Evolutionary conservation across 2,113 vertebrate genomes (phyloP).

Genomic region (Gasterosteus aculeatus): DNA sequence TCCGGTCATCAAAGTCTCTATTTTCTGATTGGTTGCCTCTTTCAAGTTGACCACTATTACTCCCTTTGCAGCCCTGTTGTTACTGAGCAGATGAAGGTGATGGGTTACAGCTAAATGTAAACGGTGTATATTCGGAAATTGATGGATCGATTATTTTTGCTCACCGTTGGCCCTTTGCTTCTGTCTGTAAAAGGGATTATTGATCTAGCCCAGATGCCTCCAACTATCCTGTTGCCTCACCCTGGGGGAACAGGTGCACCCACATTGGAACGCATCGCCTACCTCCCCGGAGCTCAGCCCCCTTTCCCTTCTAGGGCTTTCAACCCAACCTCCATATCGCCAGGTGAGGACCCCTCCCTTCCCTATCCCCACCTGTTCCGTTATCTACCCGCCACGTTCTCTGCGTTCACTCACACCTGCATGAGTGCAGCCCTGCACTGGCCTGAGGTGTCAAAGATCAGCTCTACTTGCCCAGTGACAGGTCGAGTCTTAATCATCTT

Average conservation of each 20-base stretch:
- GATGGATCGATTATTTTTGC: conserved; percentile 78
- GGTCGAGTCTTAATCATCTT: conserved; percentile 24
- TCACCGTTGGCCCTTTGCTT: conserved; percentile 84
- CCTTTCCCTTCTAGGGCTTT: conserved; percentile 94
- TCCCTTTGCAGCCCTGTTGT: conserved; percentile 63
- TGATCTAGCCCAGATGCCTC: conserved; percentile 99
- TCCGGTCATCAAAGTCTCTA: conserved; percentile 50
- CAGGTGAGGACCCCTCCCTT: conserved; percentile 85
- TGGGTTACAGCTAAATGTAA: conserved; percentile 65
- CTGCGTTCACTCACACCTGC: conserved; percentile 48
- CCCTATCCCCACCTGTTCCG: conserved; percentile 59
- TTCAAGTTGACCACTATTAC: conserved; percentile 68
- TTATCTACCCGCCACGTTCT: conserved; percentile 54
- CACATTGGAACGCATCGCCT: conserved; percentile 97
- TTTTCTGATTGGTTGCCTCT: conserved; percentile 68
- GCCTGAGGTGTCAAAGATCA: conserved; percentile 49
- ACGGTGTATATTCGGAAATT: conserved; percentile 69
- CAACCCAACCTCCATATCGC: conserved; percentile 94
- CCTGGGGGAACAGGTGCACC: conserved; percentile 94
- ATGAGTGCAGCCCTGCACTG: conserved; percentile 46
- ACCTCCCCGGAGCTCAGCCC: conserved; percentile 94
- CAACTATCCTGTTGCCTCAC: conserved; percentile 98
- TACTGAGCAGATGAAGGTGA: conserved; percentile 58
- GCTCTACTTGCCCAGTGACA: conserved; percentile 30
- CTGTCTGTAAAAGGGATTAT: conserved; percentile 94